Evolutionary conservation across 2,888 invertebrate species (phyloP).

Genomic region (Stenotaenia linearis): DNA sequence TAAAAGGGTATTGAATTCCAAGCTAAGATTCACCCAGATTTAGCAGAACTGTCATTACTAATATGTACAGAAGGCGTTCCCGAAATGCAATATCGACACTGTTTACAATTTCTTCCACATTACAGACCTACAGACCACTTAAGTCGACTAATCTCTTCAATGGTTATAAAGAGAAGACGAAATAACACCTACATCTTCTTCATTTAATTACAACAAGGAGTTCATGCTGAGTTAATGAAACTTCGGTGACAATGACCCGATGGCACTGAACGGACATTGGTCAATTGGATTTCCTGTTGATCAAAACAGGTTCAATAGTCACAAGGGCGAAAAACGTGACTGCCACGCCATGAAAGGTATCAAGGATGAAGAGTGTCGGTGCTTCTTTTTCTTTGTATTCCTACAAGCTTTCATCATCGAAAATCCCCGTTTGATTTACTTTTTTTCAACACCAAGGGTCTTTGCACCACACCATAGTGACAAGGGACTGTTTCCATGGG

Average conservation of each 20-base stretch:
- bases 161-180: neutral
- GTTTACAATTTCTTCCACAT: no score
- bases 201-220: neutral
- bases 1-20: no score
- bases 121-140: no score
- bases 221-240: neutral
- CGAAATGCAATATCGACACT: no score
- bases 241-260: neutral
- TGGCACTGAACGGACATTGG: neutral
- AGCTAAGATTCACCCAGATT: no score
- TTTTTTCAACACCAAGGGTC: neutral
- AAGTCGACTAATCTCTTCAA: neutral
- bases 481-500: neutral
- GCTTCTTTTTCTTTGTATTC: neutral
- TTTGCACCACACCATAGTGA: neutral
- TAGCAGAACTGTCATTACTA: no score
- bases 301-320: slow-evolving; percentile 17
- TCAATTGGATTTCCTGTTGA: slow-evolving; percentile 16
- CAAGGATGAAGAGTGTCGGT: neutral
- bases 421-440: neutral
- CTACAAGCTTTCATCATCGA: neutral
- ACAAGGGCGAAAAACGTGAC: slow-evolving; percentile 2
- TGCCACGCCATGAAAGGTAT: neutral
- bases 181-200: neutral
- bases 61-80: no score